A percentile compares a stretch with the other conserved stretches of the same genome.
Evolutionary conservation across 2,113 vertebrate genomes (phyloP).

Genomic region (Semnornis frantzii): DNA sequence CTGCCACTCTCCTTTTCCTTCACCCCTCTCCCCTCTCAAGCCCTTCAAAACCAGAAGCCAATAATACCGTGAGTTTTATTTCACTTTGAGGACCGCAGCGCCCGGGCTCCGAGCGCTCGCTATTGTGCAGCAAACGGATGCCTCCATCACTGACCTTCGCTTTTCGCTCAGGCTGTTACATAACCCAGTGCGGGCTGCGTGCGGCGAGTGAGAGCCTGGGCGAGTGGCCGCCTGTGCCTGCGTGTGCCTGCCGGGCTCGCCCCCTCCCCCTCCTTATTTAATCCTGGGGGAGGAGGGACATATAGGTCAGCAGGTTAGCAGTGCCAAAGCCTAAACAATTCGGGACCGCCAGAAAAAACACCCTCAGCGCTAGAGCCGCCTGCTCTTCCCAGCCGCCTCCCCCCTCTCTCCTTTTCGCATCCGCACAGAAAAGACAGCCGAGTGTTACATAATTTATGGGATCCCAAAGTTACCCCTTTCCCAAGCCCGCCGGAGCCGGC

Average conservation of each 20-base stretch:
- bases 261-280: background rate
- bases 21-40: background rate
- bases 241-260: constrained; percentile 10
- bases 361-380: background rate
- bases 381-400: background rate
- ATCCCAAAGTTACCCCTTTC: constrained; percentile 55
- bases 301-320: constrained; percentile 76
- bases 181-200: constrained; percentile 73
- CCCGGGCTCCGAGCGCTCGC: constrained; percentile 40
- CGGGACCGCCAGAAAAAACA: background rate
- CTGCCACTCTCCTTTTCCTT: background rate
- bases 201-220: background rate
- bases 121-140: constrained; percentile 61
- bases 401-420: background rate
- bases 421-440: background rate
- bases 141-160: constrained; percentile 74
- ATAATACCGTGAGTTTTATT: background rate
- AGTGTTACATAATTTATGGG: constrained; percentile 71
- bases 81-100: background rate
- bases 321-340: constrained; percentile 3
- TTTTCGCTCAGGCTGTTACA: constrained; percentile 73
- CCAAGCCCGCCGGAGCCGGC: background rate
- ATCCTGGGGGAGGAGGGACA: constrained; percentile 33
- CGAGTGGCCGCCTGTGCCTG: constrained; percentile 21
- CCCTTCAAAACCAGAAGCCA: background rate